phyloP scores from a whole-genome alignment of 1,140 invertebrate genomes.

The Sminthurides bifidus region DNA sequence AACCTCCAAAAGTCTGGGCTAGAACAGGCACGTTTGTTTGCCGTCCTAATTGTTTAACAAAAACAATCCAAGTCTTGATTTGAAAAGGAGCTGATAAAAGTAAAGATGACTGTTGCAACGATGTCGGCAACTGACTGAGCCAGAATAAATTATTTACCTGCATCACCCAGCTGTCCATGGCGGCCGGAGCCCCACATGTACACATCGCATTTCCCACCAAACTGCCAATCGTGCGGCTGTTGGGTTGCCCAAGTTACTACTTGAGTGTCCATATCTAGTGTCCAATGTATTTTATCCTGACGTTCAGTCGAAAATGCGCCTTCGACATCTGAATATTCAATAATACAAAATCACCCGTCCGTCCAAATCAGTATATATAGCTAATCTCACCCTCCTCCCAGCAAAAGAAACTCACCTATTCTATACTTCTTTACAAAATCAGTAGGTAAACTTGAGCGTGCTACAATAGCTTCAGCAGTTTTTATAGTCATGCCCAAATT shows the following conservation, averaged over 20 bases:
- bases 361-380: not conserved
- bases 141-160: slow-evolving; percentile 31
- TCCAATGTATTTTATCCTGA: slow-evolving; percentile 43
- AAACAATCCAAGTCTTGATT: not conserved
- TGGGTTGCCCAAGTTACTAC: slow-evolving; percentile 52
- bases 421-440: slow-evolving; percentile 37
- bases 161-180: slow-evolving; percentile 52
- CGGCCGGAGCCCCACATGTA: slow-evolving; percentile 53
- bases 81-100: no score
- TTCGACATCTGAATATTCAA: slow-evolving; percentile 33
- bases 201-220: slow-evolving; percentile 50
- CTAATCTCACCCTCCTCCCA: not conserved
- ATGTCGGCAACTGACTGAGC: no score
- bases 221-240: slow-evolving; percentile 53
- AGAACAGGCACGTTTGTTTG: slow-evolving; percentile 37
- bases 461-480: slow-evolving; percentile 45
- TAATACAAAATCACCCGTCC: not conserved
- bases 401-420: slow-evolving; percentile 26
- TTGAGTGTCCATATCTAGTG: slow-evolving; percentile 47
- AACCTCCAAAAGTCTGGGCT: slow-evolving; percentile 41
- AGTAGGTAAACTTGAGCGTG: slow-evolving; percentile 39
- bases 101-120: no score
- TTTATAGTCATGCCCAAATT: slow-evolving; percentile 43
- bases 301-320: slow-evolving; percentile 28
- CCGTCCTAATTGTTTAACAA: slow-evolving; percentile 31